These are phyloP conservation scores for Junco hyemalis DNA, from an alignment of 2,113 vertebrate species.

Conservation along the genomic window DNA sequence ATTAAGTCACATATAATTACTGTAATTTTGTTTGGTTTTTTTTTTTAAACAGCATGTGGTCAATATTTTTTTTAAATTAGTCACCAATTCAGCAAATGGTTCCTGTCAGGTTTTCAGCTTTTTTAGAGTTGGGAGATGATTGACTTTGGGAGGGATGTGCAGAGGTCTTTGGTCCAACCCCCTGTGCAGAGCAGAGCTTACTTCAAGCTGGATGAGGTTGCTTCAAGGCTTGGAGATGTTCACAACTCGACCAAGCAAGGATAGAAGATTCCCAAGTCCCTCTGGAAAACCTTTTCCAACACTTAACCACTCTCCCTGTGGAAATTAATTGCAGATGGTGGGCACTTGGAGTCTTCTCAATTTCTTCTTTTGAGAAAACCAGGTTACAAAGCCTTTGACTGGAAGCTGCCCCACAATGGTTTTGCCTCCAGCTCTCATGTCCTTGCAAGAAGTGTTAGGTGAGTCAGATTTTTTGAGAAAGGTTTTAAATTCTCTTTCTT, in stretches of 20 bases:
- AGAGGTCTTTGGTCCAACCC: neutral
- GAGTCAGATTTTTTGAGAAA: neutral
- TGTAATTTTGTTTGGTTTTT: neutral
- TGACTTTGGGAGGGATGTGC: neutral
- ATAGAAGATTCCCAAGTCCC: neutral
- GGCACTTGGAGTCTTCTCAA: neutral
- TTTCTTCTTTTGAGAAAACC: neutral
- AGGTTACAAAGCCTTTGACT: neutral
- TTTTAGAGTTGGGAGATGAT: fast-evolving
- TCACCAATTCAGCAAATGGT: neutral
- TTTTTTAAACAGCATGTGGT: neutral
- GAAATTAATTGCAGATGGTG: neutral
- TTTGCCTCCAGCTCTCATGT: neutral
- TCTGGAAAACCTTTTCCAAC: neutral
- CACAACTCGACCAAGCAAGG: neutral
- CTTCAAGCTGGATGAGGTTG: neutral
- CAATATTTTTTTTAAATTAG: neutral
- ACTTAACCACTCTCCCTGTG: neutral
- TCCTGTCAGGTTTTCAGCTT: neutral
- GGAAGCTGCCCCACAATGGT: neutral
- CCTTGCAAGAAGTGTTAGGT: neutral
- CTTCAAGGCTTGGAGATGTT: neutral
- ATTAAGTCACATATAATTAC: neutral
- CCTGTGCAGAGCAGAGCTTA: neutral
- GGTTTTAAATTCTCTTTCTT: too few relatives aligned